Conservation (phyloP, 2,797 vertebrate species). For the Odontamblyopus lacepedii region DNA sequence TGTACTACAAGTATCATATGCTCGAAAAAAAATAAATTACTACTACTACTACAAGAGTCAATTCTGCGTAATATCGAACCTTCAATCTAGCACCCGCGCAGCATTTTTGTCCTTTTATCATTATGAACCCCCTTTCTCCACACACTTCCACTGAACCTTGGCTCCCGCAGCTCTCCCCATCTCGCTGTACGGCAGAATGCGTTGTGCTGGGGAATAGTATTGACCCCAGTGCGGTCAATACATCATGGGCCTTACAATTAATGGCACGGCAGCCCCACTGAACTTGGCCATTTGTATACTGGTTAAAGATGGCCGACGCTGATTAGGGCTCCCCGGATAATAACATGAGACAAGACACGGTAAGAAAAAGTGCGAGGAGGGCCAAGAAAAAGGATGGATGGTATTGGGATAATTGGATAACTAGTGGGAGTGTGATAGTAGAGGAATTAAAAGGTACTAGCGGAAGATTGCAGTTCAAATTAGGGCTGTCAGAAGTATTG, state of each 20-base stretch:
- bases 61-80: too few species aligned
- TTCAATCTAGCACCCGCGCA: too few species aligned
- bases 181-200: slow-evolving; percentile 42
- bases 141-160: slow-evolving; percentile 37
- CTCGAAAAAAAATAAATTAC: too few species aligned
- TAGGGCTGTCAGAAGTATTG: too few species aligned
- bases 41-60: too few species aligned
- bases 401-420: not conserved
- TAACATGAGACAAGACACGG: slow-evolving; percentile 3
- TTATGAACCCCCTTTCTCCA: slow-evolving; percentile 31
- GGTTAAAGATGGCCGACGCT: slow-evolving; percentile 45
- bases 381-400: not conserved
- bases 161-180: slow-evolving; percentile 17
- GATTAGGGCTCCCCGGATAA: slow-evolving; percentile 37
- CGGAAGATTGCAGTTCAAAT: too few species aligned
- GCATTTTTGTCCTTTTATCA: slow-evolving; percentile 15
- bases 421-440: not conserved
- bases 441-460: too few species aligned
- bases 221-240: slow-evolving; percentile 67
- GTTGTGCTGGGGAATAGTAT: slow-evolving; percentile 57
- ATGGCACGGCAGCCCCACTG: slow-evolving; percentile 62
- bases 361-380: slow-evolving; percentile 4
- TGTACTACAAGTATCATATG: too few species aligned
- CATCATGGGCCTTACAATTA: slow-evolving; percentile 68
- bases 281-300: slow-evolving; percentile 61